These are phyloP conservation scores for Chromis chromis DNA, from an alignment of 2,797 vertebrate species.

Conservation along the genomic window DNA sequence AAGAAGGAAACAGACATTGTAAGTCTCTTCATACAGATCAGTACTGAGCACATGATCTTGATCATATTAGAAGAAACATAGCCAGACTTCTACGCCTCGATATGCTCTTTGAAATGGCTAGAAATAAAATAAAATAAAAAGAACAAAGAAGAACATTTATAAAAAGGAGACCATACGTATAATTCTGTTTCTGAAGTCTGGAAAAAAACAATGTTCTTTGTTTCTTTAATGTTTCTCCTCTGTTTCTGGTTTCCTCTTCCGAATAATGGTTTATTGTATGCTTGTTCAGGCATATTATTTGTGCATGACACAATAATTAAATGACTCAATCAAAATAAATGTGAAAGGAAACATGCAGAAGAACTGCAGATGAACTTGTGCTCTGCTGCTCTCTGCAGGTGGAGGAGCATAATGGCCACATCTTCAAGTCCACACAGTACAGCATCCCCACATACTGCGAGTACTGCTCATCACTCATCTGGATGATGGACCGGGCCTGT, in stretches of 20 bases:
- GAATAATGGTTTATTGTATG: too few species aligned
- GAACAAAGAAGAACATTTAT: too few species aligned
- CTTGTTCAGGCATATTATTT: too few species aligned
- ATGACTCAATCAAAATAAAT: too few species aligned
- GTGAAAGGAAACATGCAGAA: not conserved
- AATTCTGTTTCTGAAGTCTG: not conserved
- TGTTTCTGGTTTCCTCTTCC: too few species aligned
- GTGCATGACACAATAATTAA: too few species aligned
- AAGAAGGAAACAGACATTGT: conserved; percentile 89
- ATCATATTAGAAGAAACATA: not conserved
- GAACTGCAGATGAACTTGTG: conserved; percentile 31
- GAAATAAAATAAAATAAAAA: too few species aligned
- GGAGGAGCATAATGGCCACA: conserved; percentile 97
- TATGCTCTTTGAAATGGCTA: not conserved
- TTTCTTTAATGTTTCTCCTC: too few species aligned
- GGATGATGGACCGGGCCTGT: conserved; percentile 99
- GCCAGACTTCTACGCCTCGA: not conserved
- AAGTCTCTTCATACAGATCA: conserved; percentile 55
- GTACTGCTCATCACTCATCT: conserved; percentile 97
- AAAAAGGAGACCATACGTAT: not conserved
- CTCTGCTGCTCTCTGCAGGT: conserved; percentile 84
- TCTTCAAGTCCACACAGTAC: conserved; percentile 98
- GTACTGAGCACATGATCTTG: not conserved
- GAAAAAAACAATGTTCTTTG: too few species aligned
- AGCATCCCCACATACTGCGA: conserved; percentile 99